Percentiles rank a stretch among this genome's conserved stretches.
These are phyloP conservation scores for Nerophis lumbriciformis DNA, from an alignment of 2,113 vertebrate species.

Conservation along the genomic window DNA sequence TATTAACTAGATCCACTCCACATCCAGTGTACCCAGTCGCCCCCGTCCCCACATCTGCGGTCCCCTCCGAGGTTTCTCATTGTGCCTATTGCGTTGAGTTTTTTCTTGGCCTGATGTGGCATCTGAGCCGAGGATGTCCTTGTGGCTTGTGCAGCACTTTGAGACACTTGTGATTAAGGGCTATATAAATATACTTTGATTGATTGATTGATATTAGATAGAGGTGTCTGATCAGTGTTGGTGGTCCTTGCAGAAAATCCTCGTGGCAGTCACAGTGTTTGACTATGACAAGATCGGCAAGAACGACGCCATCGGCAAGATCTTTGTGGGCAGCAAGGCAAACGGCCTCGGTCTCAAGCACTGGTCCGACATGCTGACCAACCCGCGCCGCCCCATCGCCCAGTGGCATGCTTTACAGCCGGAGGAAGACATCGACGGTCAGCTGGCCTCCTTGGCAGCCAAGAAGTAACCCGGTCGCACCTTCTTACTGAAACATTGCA, in stretches of 20 bases:
- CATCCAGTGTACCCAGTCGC: too few relatives aligned
- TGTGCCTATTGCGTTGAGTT: too few relatives aligned
- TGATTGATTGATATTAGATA: too few relatives aligned
- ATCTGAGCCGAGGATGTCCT: too few relatives aligned
- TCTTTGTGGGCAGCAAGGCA: slow-evolving; percentile 91
- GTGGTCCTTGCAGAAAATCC: slow-evolving; percentile 80
- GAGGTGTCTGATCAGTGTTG: background rate
- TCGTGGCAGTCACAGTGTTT: slow-evolving; percentile 94
- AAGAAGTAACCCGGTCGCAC: slow-evolving; percentile 81
- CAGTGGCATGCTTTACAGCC: slow-evolving; percentile 96
- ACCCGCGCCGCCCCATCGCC: slow-evolving; percentile 93
- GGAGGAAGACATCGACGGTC: slow-evolving; percentile 91
- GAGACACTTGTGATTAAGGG: too few relatives aligned
- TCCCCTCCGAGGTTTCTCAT: too few relatives aligned
- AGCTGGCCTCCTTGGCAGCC: slow-evolving; percentile 76
- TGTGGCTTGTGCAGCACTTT: too few relatives aligned
- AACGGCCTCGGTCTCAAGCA: slow-evolving; percentile 89
- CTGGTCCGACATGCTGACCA: slow-evolving; percentile 97
- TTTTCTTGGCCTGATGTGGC: too few relatives aligned
- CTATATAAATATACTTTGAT: too few relatives aligned
- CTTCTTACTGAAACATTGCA: slow-evolving; percentile 67
- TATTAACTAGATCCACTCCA: too few relatives aligned
- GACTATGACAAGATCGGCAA: slow-evolving; percentile 99
- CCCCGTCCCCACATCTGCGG: too few relatives aligned
- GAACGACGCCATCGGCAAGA: slow-evolving; percentile 97